Base-by-base conservation (phyloP, 2,888 invertebrate genomes). In the Leptinotarsa rubiginosa region DNA sequence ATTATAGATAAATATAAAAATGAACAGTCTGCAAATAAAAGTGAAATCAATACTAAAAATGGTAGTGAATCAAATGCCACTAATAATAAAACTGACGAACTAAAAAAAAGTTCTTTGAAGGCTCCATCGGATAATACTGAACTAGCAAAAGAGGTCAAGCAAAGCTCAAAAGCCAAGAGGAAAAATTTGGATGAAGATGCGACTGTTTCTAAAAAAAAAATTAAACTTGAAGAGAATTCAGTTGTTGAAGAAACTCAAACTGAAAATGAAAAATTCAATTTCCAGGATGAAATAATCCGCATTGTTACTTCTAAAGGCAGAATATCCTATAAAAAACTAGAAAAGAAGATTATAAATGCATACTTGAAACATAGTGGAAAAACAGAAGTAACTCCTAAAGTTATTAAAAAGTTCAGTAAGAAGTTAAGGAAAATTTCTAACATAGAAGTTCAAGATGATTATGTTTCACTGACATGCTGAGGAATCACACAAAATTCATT, bases 341-440 rank as follows among this genome's bases (percentile, higher is more conserved):
- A 92, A 81, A 95, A 94, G 85, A 96, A 95, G 88, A 92, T 95
- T 10, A 84, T 93, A 1, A 90, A 91, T 65, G 92, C 92, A 80
- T 95, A 93, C 80, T 87, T 88, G 41, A 90, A 90, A 22, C 88
- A 77, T 75, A 80, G 77, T 13, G 84, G 89, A 1, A 83, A 84
- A 50, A 77, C 87, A 64, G 90, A 90, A 69, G 87, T 90, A 5
- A 88, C 90, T 75, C 92, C 92, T 78, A 92, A 93, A 83, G 91
- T 93, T 81, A 88, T 90, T 68, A 92, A 92, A 79, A 94, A 93
- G 84, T 93, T 95, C 83, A 91, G 91, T 52, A 95, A 94, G 82
- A 93, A 92, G 83, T 83, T 95, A 20, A 91, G 90, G 75, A 94
- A 93, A 87, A 90, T 92, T 41, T 88, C 91, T n/a, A 90, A 91